These are phyloP conservation scores for Varroa destructor DNA, from an alignment of 1,140 invertebrate species.

Conservation along the genomic window DNA sequence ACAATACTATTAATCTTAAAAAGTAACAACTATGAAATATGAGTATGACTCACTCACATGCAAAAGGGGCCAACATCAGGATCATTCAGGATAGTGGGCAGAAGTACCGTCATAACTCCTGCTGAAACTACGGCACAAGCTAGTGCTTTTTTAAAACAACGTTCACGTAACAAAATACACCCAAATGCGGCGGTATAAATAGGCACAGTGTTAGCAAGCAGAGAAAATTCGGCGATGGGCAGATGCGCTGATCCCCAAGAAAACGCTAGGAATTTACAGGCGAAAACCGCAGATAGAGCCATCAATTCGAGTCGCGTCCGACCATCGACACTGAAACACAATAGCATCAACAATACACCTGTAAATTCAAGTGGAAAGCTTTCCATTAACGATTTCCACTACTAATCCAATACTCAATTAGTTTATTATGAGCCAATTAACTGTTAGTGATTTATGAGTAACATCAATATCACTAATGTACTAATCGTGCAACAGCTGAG, in stretches of 20 bases:
- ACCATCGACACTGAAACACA: constrained; percentile 7
- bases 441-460: too few relatives aligned
- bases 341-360: too few relatives aligned
- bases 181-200: constrained; percentile 17
- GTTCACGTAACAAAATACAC: not conserved
- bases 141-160: not conserved
- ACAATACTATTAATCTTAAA: too few relatives aligned
- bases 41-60: too few relatives aligned
- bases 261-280: constrained; percentile 3
- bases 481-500: too few relatives aligned
- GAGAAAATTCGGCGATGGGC: constrained; percentile 4
- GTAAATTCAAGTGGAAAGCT: too few relatives aligned
- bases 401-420: too few relatives aligned
- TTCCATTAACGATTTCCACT: too few relatives aligned
- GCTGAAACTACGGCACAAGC: not conserved
- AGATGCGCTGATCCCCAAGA: not conserved
- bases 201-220: constrained; percentile 3
- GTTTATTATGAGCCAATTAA: too few relatives aligned
- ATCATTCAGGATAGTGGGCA: not conserved
- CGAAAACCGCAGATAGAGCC: not conserved
- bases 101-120: constrained; percentile 1
- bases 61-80: too few relatives aligned
- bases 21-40: too few relatives aligned
- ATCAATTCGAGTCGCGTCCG: constrained; percentile 10
- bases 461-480: too few relatives aligned